phyloP scores from a whole-genome alignment of 2,888 invertebrate species.

The Embidobia sp. region DNA sequence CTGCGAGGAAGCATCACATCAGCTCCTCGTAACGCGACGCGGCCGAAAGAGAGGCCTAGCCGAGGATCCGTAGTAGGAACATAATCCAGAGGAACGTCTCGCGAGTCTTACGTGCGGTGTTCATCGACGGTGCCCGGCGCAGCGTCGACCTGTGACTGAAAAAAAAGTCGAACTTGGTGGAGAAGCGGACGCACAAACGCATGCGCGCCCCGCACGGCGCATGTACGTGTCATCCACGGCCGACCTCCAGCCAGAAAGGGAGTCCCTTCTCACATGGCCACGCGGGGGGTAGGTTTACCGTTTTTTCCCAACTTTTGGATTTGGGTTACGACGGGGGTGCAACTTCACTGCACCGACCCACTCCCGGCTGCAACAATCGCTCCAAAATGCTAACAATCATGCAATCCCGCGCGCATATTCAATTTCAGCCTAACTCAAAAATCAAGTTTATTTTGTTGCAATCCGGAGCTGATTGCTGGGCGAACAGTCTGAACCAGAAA shows the following conservation, averaged over 20 bases:
- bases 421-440: neutral
- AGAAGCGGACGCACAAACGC: slow-evolving; percentile 62
- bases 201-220: slow-evolving; percentile 64
- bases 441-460: slow-evolving; percentile 1
- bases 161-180: slow-evolving; percentile 75
- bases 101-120: slow-evolving; percentile 42
- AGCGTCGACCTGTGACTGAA: slow-evolving; percentile 79
- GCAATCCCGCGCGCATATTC: too few relatives aligned
- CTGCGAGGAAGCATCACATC: slow-evolving; percentile 30
- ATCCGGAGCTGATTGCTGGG: neutral
- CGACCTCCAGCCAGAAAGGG: slow-evolving; percentile 61
- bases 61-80: slow-evolving; percentile 56
- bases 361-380: slow-evolving; percentile 9
- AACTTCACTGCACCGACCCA: slow-evolving; percentile 1
- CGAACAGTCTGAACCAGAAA: neutral
- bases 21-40: slow-evolving; percentile 22
- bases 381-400: slow-evolving; percentile 1
- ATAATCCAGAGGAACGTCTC: slow-evolving; percentile 63
- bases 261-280: slow-evolving; percentile 51
- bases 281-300: slow-evolving; percentile 36
- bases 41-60: slow-evolving; percentile 62
- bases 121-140: slow-evolving; percentile 74
- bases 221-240: slow-evolving; percentile 65
- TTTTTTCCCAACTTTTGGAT: slow-evolving; percentile 47
- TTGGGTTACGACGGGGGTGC: slow-evolving; percentile 40